Base-by-base conservation (phyloP, 2,113 vertebrate species). In the Poecilia latipinna region DNA sequence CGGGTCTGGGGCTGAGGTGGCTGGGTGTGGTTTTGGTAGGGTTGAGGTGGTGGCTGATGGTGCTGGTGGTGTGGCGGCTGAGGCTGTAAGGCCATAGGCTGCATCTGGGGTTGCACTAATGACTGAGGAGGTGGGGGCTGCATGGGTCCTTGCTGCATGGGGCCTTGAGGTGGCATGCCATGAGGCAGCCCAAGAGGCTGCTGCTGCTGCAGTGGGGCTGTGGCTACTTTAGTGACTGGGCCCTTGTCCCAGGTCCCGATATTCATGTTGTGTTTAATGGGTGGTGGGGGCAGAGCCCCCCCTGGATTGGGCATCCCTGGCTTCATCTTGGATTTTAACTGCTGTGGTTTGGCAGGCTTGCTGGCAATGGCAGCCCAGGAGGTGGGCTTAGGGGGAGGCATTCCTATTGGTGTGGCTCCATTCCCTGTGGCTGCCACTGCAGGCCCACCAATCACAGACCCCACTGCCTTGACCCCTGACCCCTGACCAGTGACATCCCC, bases 191-290 rank as follows among this genome's bases (percentile, higher is more conserved):
- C 89, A 2, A 90, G 86, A 66, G 85, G 78, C 74, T 84, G 92
- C 74, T 91, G 90, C 24, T 90, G 92, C 83, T 91, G 92, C 88
- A 92, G 26, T 24, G 89, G 88, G 32, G 86, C 84, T 70, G 89
- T 77, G 79, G 92, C 88, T 84, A 92, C 90, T 93, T 97, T 98
- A 61, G 94, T 93, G 88, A 95, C 91, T 11, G 96, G 96, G 76
- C 97, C 96, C 80, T 98, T 97, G 68, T 98, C 97, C 97, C 97
- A 98, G 72, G 97, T 98, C 85, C 97, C 97, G 70, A 98, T 97
- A 95, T 98, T 97, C 97, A 98, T 97, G 82, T 98, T 97, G 92
- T 98, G 97, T 92, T 98, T 98, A 88, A 98, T 97, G 35, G 97
- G 96, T 0, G 97, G 96, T 0, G 97, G 97, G 19, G 96, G 97